phyloP scores from a whole-genome alignment of 2,797 vertebrate species.

The Acipenser ruthenus region DNA sequence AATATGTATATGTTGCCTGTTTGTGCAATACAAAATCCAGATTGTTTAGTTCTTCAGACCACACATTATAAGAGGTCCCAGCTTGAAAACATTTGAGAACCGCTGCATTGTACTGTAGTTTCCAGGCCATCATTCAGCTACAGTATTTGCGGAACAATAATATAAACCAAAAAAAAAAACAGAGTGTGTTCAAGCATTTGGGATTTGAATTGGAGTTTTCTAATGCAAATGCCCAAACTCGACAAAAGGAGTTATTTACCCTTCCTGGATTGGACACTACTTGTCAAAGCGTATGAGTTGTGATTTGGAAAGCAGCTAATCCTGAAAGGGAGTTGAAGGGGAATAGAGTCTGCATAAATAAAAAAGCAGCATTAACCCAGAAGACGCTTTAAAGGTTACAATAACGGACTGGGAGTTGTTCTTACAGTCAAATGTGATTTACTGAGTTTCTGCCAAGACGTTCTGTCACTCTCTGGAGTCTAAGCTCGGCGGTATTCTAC shows the following conservation, averaged over 20 bases:
- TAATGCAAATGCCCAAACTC: slow-evolving; percentile 19
- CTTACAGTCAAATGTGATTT: neutral
- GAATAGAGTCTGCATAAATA: neutral
- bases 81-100: too few species aligned
- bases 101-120: too few species aligned
- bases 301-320: neutral
- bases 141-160: too few species aligned
- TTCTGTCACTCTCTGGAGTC: too few species aligned
- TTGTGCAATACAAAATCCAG: too few species aligned
- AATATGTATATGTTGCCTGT: too few species aligned
- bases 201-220: slow-evolving; percentile 24
- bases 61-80: too few species aligned
- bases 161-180: slow-evolving; percentile 21
- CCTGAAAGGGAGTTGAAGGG: neutral
- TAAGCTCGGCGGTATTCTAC: too few species aligned
- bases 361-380: neutral
- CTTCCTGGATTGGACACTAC: slow-evolving; percentile 5
- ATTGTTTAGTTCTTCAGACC: too few species aligned
- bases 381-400: neutral
- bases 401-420: neutral
- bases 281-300: slow-evolving; percentile 10
- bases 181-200: slow-evolving; percentile 14
- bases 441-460: neutral
- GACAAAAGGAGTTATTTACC: neutral
- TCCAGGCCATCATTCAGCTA: too few species aligned